phyloP scores from a whole-genome alignment of 2,797 vertebrate genomes.

The Peromyscus melanophrys region DNA sequence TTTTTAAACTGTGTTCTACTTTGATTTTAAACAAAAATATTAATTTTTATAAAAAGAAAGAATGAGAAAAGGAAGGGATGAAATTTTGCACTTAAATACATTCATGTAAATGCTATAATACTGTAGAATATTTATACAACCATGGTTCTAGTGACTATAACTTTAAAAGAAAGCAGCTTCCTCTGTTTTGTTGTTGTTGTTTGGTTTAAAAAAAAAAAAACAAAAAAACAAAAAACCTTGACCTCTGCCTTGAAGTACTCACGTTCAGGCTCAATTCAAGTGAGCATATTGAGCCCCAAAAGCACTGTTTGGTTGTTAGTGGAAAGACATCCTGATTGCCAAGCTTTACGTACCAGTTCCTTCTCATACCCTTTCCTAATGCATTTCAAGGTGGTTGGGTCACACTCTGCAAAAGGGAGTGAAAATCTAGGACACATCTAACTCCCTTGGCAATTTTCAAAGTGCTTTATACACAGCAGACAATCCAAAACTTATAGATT shows the following conservation, averaged over 20 bases:
- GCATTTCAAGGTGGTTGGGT: background rate
- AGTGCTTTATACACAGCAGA: background rate
- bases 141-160: slow-evolving; percentile 1
- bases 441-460: slow-evolving; percentile 44
- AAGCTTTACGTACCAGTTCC: slow-evolving; percentile 1
- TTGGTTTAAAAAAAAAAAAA: background rate
- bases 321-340: background rate
- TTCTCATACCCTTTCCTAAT: slow-evolving; percentile 4
- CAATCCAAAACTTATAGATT: slow-evolving; percentile 34
- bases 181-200: background rate
- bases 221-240: background rate
- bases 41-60: slow-evolving; percentile 39
- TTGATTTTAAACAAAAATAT: background rate
- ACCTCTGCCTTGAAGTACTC: background rate
- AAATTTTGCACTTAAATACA: slow-evolving; percentile 47
- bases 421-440: slow-evolving; percentile 29
- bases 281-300: background rate
- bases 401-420: background rate
- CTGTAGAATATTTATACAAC: slow-evolving; percentile 55
- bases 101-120: slow-evolving; percentile 4
- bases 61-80: slow-evolving; percentile 6
- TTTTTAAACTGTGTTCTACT: slow-evolving; percentile 51
- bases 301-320: background rate
- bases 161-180: slow-evolving; percentile 25
- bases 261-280: slow-evolving; percentile 30